A percentile compares a stretch with the other conserved stretches of the same genome.
Conservation (phyloP, 2,113 vertebrate genomes). For the Gymnogyps californianus region DNA sequence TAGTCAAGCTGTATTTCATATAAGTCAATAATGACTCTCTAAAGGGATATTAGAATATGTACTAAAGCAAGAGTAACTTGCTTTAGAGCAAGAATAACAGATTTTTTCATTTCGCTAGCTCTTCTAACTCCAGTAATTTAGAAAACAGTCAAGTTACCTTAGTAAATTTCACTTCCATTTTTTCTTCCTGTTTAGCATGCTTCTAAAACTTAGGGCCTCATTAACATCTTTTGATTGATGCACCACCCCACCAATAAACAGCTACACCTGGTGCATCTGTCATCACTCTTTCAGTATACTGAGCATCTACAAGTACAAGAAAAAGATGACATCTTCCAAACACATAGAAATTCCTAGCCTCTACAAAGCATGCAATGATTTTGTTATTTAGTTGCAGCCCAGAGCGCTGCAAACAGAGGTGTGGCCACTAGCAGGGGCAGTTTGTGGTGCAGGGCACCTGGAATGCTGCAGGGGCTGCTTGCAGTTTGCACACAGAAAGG, state of each 20-base stretch:
- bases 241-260: not conserved
- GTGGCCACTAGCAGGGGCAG: not conserved
- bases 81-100: not conserved
- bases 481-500: not conserved
- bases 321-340: not conserved
- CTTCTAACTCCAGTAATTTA: not conserved
- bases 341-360: not conserved
- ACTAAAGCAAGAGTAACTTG: not conserved
- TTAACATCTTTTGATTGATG: not conserved
- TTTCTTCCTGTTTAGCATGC: not conserved
- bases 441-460: not conserved
- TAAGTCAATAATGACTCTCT: not conserved
- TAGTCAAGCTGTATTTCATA: not conserved
- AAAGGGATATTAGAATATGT: not conserved
- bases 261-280: not conserved
- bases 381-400: not conserved
- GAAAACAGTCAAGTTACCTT: not conserved
- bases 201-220: not conserved
- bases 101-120: not conserved
- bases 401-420: not conserved
- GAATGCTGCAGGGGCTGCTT: not conserved
- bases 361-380: not conserved
- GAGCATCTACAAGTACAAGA: not conserved
- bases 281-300: not conserved
- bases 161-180: not conserved